Base-by-base conservation (phyloP, 2,888 invertebrate genomes). In the Gandaritis pyraliata region DNA sequence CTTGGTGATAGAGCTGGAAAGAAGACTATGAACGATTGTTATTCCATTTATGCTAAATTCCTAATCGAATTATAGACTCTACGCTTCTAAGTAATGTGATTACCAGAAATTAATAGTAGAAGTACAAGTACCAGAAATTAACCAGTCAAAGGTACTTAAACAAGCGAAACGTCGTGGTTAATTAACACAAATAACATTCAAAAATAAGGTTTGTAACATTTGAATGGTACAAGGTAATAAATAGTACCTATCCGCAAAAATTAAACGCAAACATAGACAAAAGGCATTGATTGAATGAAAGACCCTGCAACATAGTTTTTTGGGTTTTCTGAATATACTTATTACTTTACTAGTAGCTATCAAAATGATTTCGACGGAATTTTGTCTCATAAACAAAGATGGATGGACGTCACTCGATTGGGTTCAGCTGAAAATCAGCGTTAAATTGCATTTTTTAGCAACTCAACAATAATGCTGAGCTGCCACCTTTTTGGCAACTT, bases 131-230 rank as follows among this genome's bases (percentile, higher is more conserved):
- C n/a, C 30, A 38, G 12, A 11, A 53, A 50, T 56, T 43, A 55
- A 48, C 10, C 11, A 43, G 16, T 23, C 43, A 36, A 48, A 46
- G n/a, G 10, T 33, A 50, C 23, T 50, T 51, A 41, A 49, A 43
- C 43, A 11, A 16, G 15, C 43, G 54, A 57, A 52, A 50, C 49
- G 45, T 12, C 7, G 41, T 16, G 50, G 45, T 50, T 60, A 53
- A 54, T 60, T 57, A 60, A 57, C 30, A 33, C 39, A 39, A 36
- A 64, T 57, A 57, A 41, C 53, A 45, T 15, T 36, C 16, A 53
- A 49, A 60, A 64, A 60, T 53, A 45, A 49, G 45, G 48, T 46
- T 23, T 56, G 47, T 43, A 43, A 48, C 51, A 55, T 53, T 52
- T 52, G 38, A 59, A 43, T 43, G 58, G 43, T 49, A 39, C 41